Percentiles rank a stretch among this genome's conserved stretches.
Evolutionary conservation across 2,113 vertebrate species (phyloP).

Genomic region (Poeciliopsis turrubarensis): DNA sequence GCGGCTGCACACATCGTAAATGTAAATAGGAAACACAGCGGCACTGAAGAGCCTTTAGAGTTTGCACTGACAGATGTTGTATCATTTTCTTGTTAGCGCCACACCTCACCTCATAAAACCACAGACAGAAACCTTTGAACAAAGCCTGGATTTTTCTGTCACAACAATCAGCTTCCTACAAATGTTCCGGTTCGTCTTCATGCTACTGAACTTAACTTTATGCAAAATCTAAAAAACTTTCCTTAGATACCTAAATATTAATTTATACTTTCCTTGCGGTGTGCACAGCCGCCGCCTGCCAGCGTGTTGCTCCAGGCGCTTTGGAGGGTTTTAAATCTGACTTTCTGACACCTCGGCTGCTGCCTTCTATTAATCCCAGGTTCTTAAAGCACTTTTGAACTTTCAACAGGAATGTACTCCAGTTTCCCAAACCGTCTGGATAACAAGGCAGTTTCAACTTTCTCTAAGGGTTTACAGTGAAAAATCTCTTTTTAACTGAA

Average conservation of each 20-base stretch:
- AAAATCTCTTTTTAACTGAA: neutral
- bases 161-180: neutral
- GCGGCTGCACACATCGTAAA: constrained; percentile 15
- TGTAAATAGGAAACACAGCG: constrained; percentile 19
- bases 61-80: constrained; percentile 14
- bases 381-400: neutral
- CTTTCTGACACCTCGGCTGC: neutral
- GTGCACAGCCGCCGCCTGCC: neutral
- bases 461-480: neutral
- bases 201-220: neutral
- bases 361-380: neutral
- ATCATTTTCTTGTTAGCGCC: constrained; percentile 17
- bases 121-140: constrained; percentile 8
- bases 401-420: neutral
- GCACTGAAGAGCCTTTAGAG: constrained; percentile 12
- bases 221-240: neutral
- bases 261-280: neutral
- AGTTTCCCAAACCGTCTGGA: neutral
- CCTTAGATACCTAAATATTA: neutral
- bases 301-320: neutral
- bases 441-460: neutral
- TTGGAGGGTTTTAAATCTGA: neutral
- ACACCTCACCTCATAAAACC: constrained; percentile 13
- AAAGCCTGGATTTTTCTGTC: neutral
- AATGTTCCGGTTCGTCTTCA: neutral